phyloP scores from a whole-genome alignment of 2,888 invertebrate genomes.

The Teleogryllus oceanicus region DNA sequence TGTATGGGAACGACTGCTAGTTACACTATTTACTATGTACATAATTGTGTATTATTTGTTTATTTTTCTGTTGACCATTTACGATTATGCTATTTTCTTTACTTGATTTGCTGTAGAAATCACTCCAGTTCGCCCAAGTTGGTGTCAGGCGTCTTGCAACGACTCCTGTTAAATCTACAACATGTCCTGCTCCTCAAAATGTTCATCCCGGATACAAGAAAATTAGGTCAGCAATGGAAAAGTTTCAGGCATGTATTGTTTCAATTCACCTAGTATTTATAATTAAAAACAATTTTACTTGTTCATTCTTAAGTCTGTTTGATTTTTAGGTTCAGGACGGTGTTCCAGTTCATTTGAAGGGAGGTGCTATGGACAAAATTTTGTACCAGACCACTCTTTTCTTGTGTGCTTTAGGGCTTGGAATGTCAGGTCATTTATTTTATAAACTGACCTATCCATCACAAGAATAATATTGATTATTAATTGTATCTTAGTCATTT shows the following conservation, averaged over 20 bases:
- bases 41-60: too few species aligned
- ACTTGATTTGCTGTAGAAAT: slow-evolving; percentile 27
- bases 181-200: not conserved
- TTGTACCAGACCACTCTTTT: slow-evolving; percentile 49
- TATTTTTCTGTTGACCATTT: too few species aligned
- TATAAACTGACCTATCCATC: slow-evolving; percentile 41
- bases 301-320: not conserved
- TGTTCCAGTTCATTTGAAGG: slow-evolving; percentile 58
- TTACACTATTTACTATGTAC: too few species aligned
- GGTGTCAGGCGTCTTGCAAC: slow-evolving; percentile 34
- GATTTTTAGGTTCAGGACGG: slow-evolving; percentile 57
- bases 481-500: too few species aligned
- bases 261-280: not conserved
- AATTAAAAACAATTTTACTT: not conserved
- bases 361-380: slow-evolving; percentile 54
- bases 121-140: slow-evolving; percentile 29
- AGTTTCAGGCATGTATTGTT: slow-evolving; percentile 38
- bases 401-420: slow-evolving; percentile 46
- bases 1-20: too few species aligned
- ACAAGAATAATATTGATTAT: not conserved
- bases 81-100: too few species aligned
- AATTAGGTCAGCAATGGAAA: slow-evolving; percentile 18
- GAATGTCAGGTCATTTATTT: slow-evolving; percentile 41
- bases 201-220: not conserved
- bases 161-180: slow-evolving; percentile 5